These are phyloP conservation scores for Pelodytes ibericus DNA, from an alignment of 2,797 vertebrate species.

Conservation along the genomic window DNA sequence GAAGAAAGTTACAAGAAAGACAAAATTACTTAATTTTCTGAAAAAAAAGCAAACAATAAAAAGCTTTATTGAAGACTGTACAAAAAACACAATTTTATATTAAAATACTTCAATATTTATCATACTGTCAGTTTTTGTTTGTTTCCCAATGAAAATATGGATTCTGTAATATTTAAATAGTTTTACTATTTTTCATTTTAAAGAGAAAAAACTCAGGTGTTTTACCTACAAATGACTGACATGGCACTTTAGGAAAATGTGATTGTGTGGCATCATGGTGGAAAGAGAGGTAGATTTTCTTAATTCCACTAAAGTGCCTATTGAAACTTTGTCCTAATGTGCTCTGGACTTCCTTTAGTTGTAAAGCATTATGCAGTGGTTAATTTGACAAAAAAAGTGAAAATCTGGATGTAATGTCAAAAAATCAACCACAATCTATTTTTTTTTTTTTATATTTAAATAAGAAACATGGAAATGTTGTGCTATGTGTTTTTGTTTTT, in stretches of 20 bases:
- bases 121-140: conserved; percentile 67
- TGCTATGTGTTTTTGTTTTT: not conserved
- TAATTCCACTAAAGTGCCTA: conserved; percentile 83
- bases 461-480: not conserved
- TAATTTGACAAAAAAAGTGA: conserved; percentile 57
- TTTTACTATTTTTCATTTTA: conserved; percentile 71
- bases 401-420: conserved; percentile 40
- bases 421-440: not conserved
- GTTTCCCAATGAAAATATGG: conserved; percentile 60
- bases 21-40: conserved; percentile 72
- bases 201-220: conserved; percentile 67
- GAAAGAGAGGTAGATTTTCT: conserved; percentile 77
- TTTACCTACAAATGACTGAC: conserved; percentile 67
- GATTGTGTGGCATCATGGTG: conserved; percentile 74
- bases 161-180: conserved; percentile 59
- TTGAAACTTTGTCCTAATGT: conserved; percentile 69
- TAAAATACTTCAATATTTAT: conserved; percentile 68
- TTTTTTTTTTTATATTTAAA: not conserved
- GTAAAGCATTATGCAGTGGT: conserved; percentile 54
- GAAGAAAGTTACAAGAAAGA: conserved; percentile 79
- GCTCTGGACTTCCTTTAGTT: not conserved
- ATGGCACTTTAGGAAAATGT: conserved; percentile 66
- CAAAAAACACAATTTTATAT: conserved; percentile 51
- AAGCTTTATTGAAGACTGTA: conserved; percentile 64
- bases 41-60: conserved; percentile 59